A percentile compares a stretch with the other conserved stretches of the same genome.
These are phyloP conservation scores for Lithobates sylvaticus DNA, from an alignment of 2,797 vertebrate species.

Conservation along the genomic window DNA sequence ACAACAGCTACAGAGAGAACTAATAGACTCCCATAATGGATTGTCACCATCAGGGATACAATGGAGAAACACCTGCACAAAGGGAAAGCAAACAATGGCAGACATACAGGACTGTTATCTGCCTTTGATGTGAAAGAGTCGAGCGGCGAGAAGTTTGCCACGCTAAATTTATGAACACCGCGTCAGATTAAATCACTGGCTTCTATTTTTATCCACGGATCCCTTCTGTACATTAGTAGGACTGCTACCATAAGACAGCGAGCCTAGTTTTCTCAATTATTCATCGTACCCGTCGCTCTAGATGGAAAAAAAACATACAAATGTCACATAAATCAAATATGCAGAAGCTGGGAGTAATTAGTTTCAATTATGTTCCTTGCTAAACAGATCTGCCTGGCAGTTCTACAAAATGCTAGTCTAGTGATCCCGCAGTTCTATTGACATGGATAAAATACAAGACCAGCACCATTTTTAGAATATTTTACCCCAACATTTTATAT, in stretches of 20 bases:
- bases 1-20: neutral
- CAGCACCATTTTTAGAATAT: too few relatives aligned
- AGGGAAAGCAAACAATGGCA: slow-evolving; percentile 20
- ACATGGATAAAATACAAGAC: too few relatives aligned
- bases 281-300: slow-evolving; percentile 27
- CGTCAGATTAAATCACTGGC: slow-evolving; percentile 47
- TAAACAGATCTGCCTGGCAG: slow-evolving; percentile 10
- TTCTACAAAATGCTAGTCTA: neutral
- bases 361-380: slow-evolving; percentile 34
- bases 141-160: neutral
- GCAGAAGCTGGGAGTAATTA: slow-evolving; percentile 22
- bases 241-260: slow-evolving; percentile 27
- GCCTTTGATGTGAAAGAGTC: neutral
- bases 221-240: neutral
- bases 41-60: slow-evolving; percentile 12
- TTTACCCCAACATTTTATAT: too few relatives aligned
- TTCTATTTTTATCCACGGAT: slow-evolving; percentile 46
- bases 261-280: slow-evolving; percentile 49
- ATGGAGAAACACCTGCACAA: slow-evolving; percentile 24
- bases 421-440: too few relatives aligned
- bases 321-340: slow-evolving; percentile 46
- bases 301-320: slow-evolving; percentile 15
- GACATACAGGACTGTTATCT: slow-evolving; percentile 18
- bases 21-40: slow-evolving; percentile 17
- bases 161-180: slow-evolving; percentile 21